Evolutionary conservation across 2,797 vertebrate species (phyloP).

Genomic region (Danio kyathit): DNA sequence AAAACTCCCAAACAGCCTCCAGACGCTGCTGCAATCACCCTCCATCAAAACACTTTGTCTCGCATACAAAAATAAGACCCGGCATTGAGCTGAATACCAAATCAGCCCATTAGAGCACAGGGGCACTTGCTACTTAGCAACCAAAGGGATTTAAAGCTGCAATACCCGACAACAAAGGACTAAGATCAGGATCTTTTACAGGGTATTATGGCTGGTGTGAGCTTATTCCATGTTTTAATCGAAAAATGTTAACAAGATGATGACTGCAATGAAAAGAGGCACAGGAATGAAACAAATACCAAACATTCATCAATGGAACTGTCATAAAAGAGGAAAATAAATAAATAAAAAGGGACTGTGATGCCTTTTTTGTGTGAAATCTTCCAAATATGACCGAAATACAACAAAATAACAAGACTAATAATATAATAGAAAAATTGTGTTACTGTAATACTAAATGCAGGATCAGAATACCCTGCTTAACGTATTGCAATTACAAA

Average conservation of each 20-base stretch:
- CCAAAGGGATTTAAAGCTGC: constrained; percentile 91
- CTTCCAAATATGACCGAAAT: constrained; percentile 45
- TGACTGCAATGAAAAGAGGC: constrained; percentile 48
- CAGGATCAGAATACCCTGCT: background rate
- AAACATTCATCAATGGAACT: constrained; percentile 35
- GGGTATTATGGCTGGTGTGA: constrained; percentile 72
- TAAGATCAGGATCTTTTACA: constrained; percentile 76
- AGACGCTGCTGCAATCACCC: constrained; percentile 97
- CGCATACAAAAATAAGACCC: constrained; percentile 99
- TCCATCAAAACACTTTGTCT: constrained; percentile 99
- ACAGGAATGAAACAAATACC: constrained; percentile 69
- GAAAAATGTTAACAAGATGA: constrained; percentile 60
- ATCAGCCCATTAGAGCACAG: constrained; percentile 97
- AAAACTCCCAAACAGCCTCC: constrained; percentile 94
- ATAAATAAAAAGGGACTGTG: background rate
- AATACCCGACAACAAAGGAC: constrained; percentile 87
- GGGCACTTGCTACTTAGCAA: constrained; percentile 97
- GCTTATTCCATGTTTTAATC: constrained; percentile 63
- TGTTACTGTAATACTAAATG: background rate
- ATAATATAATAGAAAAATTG: too few relatives aligned
- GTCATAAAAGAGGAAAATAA: background rate
- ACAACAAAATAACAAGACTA: too few relatives aligned
- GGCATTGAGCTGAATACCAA: constrained; percentile 95
- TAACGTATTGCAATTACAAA: background rate
- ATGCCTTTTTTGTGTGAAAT: background rate